These are phyloP conservation scores for Thamnophis sirtalis DNA, from an alignment of 2,113 vertebrate genomes.

Conservation along the genomic window DNA sequence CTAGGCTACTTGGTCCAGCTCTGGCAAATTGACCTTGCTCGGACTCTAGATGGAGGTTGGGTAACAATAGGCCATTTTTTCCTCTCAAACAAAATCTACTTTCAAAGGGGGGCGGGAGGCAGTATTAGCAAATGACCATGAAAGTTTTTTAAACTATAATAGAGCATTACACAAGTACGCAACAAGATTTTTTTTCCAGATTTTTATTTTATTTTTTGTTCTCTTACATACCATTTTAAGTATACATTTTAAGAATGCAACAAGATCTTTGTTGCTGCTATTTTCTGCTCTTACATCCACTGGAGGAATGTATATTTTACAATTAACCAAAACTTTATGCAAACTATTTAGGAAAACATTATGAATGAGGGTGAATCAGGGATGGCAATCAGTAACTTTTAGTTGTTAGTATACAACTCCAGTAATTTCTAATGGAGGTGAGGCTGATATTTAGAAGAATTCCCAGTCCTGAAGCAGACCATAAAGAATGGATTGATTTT, in stretches of 20 bases:
- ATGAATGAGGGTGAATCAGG: background rate
- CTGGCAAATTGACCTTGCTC: constrained; percentile 19
- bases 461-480: background rate
- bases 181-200: background rate
- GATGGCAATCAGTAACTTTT: background rate
- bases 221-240: no score
- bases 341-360: background rate
- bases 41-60: background rate
- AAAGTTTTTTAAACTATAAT: background rate
- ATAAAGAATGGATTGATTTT: background rate
- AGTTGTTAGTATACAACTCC: background rate
- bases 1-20: background rate
- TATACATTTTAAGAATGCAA: background rate
- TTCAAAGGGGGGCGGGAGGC: background rate
- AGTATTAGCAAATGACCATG: background rate
- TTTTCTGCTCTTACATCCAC: background rate
- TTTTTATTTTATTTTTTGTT: no score
- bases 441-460: background rate
- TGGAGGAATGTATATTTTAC: background rate
- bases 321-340: background rate
- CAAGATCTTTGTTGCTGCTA: background rate
- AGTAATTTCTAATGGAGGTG: background rate
- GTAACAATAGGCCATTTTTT: background rate
- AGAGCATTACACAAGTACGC: background rate
- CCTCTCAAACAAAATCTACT: background rate